Percentiles rank a stretch among this genome's conserved stretches.
Conservation (phyloP, 2,113 vertebrate species). For the Motacilla alba region DNA sequence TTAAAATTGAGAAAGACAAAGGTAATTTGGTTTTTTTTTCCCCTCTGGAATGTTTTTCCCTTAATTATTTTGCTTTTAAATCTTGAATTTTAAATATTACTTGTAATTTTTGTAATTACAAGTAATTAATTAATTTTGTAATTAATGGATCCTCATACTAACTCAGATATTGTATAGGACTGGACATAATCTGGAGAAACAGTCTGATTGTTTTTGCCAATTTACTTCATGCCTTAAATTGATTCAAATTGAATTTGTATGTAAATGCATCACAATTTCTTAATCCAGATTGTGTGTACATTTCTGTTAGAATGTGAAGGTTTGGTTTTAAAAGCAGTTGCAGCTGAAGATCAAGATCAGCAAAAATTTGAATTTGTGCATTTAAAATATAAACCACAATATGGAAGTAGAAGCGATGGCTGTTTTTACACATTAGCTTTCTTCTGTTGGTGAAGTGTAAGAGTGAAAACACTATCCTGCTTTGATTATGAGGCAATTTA, state of each 20-base stretch:
- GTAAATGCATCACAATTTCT: neutral
- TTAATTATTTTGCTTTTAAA: neutral
- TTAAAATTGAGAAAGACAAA: neutral
- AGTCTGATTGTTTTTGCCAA: neutral
- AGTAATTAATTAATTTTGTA: neutral
- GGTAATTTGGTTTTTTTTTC: neutral
- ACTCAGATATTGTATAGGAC: fast-evolving
- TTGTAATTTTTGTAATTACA: neutral
- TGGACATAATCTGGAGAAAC: neutral
- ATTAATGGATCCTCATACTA: neutral
- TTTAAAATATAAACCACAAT: neutral
- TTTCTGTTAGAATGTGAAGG: neutral
- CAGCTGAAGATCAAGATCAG: neutral
- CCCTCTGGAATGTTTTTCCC: neutral
- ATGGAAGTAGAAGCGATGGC: neutral
- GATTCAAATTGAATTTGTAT: neutral
- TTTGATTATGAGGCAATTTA: neutral
- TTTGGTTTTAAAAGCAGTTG: neutral
- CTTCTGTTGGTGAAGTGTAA: neutral
- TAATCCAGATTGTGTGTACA: neutral
- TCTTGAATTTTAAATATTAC: neutral
- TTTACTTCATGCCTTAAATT: neutral
- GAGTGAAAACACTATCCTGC: neutral
- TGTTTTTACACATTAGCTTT: neutral
- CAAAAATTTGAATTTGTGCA: neutral